Evolutionary conservation across 2,888 invertebrate genomes (phyloP).

Genomic region (Melolontha melolontha): DNA sequence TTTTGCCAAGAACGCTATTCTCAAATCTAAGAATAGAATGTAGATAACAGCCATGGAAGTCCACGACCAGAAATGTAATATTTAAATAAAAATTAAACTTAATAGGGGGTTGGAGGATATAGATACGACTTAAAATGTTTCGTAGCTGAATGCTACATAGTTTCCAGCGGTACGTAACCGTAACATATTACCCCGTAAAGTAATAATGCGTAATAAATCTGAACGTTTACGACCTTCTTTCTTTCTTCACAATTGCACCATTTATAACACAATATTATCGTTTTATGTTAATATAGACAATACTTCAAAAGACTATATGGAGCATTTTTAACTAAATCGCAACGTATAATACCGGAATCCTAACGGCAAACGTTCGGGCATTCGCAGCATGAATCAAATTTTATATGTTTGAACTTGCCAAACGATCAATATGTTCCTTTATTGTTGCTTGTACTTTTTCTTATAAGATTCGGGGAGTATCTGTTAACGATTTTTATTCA

Average conservation of each 20-base stretch:
- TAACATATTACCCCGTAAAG: slow-evolving; percentile 1
- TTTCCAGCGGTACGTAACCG: too few relatives aligned
- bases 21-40: too few relatives aligned
- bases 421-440: slow-evolving; percentile 8
- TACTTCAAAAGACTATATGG: slow-evolving; percentile 17
- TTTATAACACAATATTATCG: slow-evolving; percentile 8
- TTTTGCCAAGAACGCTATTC: too few relatives aligned
- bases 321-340: slow-evolving; percentile 33
- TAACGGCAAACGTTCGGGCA: neutral
- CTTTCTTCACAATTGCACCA: slow-evolving; percentile 10
- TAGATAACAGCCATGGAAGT: too few relatives aligned
- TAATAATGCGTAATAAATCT: slow-evolving; percentile 10
- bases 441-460: too few relatives aligned
- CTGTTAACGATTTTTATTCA: too few relatives aligned
- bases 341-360: slow-evolving; percentile 20
- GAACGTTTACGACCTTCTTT: slow-evolving; percentile 3
- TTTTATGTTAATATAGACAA: slow-evolving; percentile 30
- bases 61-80: too few relatives aligned
- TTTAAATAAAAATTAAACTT: too few relatives aligned
- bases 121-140: too few relatives aligned
- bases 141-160: too few relatives aligned
- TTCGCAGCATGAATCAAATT: slow-evolving; percentile 23
- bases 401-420: slow-evolving; percentile 31
- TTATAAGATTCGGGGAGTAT: too few relatives aligned
- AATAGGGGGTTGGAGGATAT: too few relatives aligned